Evolutionary conservation across 2,888 invertebrate species (phyloP).

Genomic region (Heteromyza rotundicornis): DNA sequence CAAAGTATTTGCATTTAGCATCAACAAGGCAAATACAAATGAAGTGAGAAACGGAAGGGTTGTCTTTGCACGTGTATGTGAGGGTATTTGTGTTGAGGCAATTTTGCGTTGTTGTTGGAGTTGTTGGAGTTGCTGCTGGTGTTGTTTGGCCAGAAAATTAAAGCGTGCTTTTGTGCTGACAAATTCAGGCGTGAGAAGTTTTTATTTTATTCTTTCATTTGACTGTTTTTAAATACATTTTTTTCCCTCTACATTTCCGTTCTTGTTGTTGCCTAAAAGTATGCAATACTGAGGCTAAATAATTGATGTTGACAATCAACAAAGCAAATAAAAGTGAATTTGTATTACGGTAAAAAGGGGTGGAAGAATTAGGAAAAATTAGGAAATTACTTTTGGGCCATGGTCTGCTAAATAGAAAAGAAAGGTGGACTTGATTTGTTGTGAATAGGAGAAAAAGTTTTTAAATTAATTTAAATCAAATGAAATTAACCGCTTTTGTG

Average conservation of each 20-base stretch:
- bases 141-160: neutral
- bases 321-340: slow-evolving; percentile 49
- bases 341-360: too few species aligned
- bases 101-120: slow-evolving; percentile 9
- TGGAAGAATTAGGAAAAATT: too few species aligned
- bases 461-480: too few species aligned
- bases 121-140: slow-evolving; percentile 3
- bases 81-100: slow-evolving; percentile 17
- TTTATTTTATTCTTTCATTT: slow-evolving; percentile 26
- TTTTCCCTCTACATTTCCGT: slow-evolving; percentile 20
- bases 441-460: too few species aligned
- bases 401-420: too few species aligned
- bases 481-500: too few species aligned
- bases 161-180: slow-evolving; percentile 50
- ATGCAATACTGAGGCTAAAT: slow-evolving; percentile 40
- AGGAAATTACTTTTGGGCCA: too few species aligned
- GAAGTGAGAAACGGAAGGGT: slow-evolving; percentile 43
- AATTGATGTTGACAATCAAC: slow-evolving; percentile 59
- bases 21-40: slow-evolving; percentile 53
- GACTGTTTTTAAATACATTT: slow-evolving; percentile 29
- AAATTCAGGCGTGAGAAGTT: slow-evolving; percentile 58
- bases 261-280: slow-evolving; percentile 37
- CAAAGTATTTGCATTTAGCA: slow-evolving; percentile 59
- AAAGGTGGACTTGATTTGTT: too few species aligned
- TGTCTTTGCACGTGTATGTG: slow-evolving; percentile 30